Evolutionary conservation across 2,888 invertebrate genomes (phyloP).

Genomic region (Harpalus rufipes): DNA sequence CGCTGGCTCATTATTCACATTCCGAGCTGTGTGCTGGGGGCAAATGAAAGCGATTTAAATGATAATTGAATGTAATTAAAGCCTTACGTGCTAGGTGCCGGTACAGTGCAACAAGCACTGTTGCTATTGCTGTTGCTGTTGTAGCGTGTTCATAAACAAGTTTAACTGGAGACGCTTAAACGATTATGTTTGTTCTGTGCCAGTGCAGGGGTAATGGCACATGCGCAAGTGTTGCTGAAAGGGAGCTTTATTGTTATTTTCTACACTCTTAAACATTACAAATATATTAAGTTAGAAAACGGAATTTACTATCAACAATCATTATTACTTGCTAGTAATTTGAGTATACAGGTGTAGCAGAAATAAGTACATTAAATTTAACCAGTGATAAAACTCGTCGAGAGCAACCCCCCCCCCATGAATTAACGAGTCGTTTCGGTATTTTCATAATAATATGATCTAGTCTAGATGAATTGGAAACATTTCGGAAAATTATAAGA

Average conservation of each 20-base stretch:
- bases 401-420: too few species aligned
- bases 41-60: conserved; percentile 67
- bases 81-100: conserved; percentile 56
- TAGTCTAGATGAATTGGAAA: too few species aligned
- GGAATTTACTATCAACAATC: too few species aligned
- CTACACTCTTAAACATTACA: background rate
- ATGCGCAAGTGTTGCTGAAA: conserved; percentile 11
- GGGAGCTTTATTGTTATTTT: conserved; percentile 2
- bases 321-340: too few species aligned
- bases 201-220: background rate
- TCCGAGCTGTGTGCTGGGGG: background rate
- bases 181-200: conserved; percentile 52
- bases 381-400: too few species aligned
- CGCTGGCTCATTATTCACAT: background rate
- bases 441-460: too few species aligned
- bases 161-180: conserved; percentile 59
- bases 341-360: too few species aligned
- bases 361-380: too few species aligned
- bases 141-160: conserved; percentile 55
- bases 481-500: too few species aligned
- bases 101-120: conserved; percentile 26
- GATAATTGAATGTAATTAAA: conserved; percentile 67
- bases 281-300: too few species aligned
- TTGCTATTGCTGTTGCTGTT: too few species aligned
- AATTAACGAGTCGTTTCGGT: too few species aligned